phyloP scores from a whole-genome alignment of 2,113 vertebrate species.

The Bos taurus region DNA sequence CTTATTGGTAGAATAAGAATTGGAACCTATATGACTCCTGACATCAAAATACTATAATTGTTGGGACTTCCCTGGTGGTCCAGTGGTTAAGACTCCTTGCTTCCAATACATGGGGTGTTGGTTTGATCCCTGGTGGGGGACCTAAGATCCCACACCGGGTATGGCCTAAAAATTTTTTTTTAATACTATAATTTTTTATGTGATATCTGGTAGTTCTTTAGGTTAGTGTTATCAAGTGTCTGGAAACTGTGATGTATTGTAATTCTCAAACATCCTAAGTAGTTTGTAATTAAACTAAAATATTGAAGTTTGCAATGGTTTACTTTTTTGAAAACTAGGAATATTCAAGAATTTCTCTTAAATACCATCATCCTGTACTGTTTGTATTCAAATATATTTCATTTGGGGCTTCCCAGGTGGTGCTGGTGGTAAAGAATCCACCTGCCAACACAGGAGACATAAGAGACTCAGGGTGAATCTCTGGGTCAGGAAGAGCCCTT shows the following conservation, averaged over 20 bases:
- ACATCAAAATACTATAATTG: background rate
- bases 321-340: background rate
- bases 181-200: background rate
- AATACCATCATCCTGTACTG: background rate
- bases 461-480: background rate
- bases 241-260: background rate
- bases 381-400: background rate
- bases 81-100: background rate
- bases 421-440: background rate
- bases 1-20: background rate
- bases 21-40: background rate
- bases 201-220: background rate
- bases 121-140: background rate
- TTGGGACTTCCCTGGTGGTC: background rate
- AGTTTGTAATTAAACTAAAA: slow-evolving; percentile 18
- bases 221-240: background rate
- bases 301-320: background rate
- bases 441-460: background rate
- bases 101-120: background rate
- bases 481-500: background rate
- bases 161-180: background rate
- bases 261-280: background rate
- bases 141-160: background rate
- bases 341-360: background rate
- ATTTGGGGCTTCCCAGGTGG: background rate